Conservation (phyloP, 1,140 invertebrate genomes). For the Drosophila carrolli region DNA sequence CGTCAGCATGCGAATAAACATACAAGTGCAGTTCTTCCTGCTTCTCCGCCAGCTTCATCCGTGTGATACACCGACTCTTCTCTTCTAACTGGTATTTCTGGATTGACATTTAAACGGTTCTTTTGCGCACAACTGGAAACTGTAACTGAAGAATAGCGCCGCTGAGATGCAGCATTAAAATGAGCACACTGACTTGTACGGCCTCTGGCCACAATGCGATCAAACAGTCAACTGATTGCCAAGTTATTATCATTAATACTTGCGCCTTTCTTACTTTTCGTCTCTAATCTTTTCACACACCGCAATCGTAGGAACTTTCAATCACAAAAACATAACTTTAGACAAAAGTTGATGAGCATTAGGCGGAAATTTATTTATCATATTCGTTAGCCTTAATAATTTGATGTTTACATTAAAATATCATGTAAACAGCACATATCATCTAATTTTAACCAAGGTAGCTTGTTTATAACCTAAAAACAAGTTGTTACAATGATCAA, state of each 20-base stretch:
- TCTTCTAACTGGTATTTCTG: slow-evolving; percentile 83
- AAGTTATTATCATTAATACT: slow-evolving; percentile 60
- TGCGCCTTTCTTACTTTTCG: slow-evolving; percentile 35
- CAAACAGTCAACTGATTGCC: slow-evolving; percentile 58
- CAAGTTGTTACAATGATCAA: no score
- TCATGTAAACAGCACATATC: no score
- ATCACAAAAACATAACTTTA: neutral
- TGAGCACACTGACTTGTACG: slow-evolving; percentile 78
- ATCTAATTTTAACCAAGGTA: no score
- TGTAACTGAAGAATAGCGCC: slow-evolving; percentile 63
- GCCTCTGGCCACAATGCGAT: slow-evolving; percentile 58
- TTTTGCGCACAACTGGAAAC: slow-evolving; percentile 79
- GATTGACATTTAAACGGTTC: slow-evolving; percentile 84
- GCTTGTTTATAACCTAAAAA: no score
- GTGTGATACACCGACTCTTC: slow-evolving; percentile 65
- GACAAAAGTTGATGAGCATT: neutral
- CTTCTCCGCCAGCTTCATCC: slow-evolving; percentile 33
- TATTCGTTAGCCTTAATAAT: neutral
- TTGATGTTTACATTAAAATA: no score
- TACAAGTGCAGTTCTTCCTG: slow-evolving; percentile 76
- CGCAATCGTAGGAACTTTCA: slow-evolving; percentile 27
- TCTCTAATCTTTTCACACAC: slow-evolving; percentile 14
- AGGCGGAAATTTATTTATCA: no score
- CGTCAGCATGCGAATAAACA: slow-evolving; percentile 71
- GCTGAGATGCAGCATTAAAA: slow-evolving; percentile 65